A percentile compares a stretch with the other conserved stretches of the same genome.
phyloP scores from a whole-genome alignment of 2,797 vertebrate species.

The Glyptemys insculpta region DNA sequence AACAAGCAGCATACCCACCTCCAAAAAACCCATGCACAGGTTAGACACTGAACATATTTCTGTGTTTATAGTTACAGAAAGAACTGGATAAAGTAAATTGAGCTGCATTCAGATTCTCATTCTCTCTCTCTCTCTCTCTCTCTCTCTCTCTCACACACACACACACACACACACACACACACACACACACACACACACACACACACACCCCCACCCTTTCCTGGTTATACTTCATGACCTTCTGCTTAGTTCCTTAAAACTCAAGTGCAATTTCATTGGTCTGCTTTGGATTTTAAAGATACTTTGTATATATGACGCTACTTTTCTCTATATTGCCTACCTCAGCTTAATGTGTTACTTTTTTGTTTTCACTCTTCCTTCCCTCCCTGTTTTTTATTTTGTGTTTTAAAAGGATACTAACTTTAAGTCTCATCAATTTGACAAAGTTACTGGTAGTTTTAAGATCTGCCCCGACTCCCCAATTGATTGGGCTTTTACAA shows the following conservation, averaged over 20 bases:
- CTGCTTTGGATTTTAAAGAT: slow-evolving; percentile 4
- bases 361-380: not conserved
- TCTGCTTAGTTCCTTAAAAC: not conserved
- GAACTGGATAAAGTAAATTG: not conserved
- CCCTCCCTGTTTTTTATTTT: not conserved
- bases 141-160: too few relatives aligned
- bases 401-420: not conserved
- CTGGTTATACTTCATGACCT: not conserved
- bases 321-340: not conserved
- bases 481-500: not conserved
- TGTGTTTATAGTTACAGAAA: not conserved
- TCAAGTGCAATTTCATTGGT: not conserved
- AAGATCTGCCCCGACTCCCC: not conserved
- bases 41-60: not conserved
- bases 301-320: not conserved
- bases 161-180: too few relatives aligned
- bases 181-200: too few relatives aligned
- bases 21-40: fast-evolving
- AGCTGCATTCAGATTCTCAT: not conserved
- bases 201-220: not conserved
- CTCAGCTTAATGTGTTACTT: not conserved
- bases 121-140: not conserved
- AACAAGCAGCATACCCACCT: not conserved
- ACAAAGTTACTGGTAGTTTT: not conserved
- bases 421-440: not conserved